A percentile compares a stretch with the other conserved stretches of the same genome.
Conservation (phyloP, 2,797 vertebrate genomes). For the Betta splendens region DNA sequence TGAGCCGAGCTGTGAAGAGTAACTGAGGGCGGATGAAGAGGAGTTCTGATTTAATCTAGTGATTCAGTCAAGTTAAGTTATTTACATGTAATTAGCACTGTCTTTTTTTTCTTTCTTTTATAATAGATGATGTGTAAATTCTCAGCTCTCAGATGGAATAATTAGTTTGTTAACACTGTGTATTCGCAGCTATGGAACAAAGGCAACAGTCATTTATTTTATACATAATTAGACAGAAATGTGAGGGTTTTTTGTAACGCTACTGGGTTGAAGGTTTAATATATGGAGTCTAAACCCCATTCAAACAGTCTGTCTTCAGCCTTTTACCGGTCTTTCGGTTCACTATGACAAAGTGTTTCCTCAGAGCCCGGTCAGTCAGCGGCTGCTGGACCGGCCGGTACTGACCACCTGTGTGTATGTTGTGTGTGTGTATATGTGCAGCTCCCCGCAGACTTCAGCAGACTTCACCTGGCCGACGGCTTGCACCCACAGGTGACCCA, state of each 20-base stretch:
- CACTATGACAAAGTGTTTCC: slow-evolving; percentile 9
- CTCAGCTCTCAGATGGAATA: slow-evolving; percentile 23
- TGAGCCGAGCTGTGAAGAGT: slow-evolving; percentile 8
- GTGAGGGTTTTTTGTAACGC: no score
- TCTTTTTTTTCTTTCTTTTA: slow-evolving; percentile 27
- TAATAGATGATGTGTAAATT: slow-evolving; percentile 21
- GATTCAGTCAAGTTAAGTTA: slow-evolving; percentile 5
- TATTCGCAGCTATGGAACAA: slow-evolving; percentile 17
- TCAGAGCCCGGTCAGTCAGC: slow-evolving; percentile 40
- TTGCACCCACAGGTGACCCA: slow-evolving; percentile 99
- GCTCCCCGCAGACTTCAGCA: slow-evolving; percentile 99
- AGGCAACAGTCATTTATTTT: slow-evolving; percentile 5
- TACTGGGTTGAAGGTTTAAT: no score
- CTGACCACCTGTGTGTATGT: slow-evolving; percentile 76
- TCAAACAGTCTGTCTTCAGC: no score
- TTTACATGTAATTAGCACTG: slow-evolving; percentile 38
- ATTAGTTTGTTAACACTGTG: slow-evolving; percentile 30
- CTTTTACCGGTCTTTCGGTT: no score
- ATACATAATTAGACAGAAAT: no score
- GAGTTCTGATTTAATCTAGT: neutral
- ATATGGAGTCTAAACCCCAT: no score
- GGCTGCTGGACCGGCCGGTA: slow-evolving; percentile 52
- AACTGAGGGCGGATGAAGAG: neutral
- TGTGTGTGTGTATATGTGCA: slow-evolving; percentile 78
- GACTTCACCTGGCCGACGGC: slow-evolving; percentile 98